phyloP scores from a whole-genome alignment of 1,140 invertebrate species.

The Diuraphis noxia region DNA sequence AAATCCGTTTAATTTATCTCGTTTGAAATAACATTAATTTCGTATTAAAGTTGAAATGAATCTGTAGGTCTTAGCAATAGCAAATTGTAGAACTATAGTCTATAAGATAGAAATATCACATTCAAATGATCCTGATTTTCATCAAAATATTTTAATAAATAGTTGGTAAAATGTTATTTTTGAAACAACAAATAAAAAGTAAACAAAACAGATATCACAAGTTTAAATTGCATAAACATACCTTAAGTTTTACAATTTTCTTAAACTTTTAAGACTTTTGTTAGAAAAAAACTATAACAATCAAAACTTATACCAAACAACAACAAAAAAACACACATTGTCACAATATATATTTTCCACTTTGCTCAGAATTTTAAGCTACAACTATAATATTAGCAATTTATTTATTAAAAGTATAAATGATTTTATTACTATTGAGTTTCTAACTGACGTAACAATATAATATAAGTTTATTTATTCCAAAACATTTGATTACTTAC shows the following conservation, averaged over 20 bases:
- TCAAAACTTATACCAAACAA: not conserved
- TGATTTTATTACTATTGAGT: not conserved
- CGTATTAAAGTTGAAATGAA: not conserved
- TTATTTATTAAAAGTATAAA: not conserved
- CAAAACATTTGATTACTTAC: no score
- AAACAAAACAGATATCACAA: not conserved
- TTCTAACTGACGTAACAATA: not conserved
- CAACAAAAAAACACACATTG: not conserved
- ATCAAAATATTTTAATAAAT: not conserved
- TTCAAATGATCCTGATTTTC: not conserved
- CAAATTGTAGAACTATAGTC: not conserved
- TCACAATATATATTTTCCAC: not conserved
- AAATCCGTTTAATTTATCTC: not conserved
- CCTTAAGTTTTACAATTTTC: not conserved
- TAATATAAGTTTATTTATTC: not conserved
- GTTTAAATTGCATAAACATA: not conserved
- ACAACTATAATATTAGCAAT: not conserved
- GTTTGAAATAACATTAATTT: not conserved
- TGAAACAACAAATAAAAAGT: not conserved
- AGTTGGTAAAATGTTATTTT: not conserved
- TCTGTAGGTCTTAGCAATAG: not conserved
- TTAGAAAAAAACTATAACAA: not conserved
- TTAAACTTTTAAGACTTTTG: not conserved
- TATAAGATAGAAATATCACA: not conserved
- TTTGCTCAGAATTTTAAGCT: not conserved